These are phyloP conservation scores for Conus betulinus DNA, from an alignment of 1,140 invertebrate genomes.

Conservation along the genomic window DNA sequence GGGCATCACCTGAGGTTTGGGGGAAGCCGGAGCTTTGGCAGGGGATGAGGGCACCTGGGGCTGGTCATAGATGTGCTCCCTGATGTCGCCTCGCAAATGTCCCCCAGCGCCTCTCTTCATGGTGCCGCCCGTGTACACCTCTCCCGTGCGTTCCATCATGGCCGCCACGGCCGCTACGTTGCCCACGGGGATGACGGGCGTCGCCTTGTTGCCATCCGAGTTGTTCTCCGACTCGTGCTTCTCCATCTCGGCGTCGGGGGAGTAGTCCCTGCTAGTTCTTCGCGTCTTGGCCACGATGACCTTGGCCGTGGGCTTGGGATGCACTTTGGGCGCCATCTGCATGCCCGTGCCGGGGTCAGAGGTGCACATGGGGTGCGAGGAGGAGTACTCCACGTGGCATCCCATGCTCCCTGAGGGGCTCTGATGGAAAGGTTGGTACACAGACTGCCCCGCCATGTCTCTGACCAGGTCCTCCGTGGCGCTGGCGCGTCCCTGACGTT, in stretches of 20 bases:
- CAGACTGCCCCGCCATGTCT: constrained; percentile 76
- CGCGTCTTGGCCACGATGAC: constrained; percentile 81
- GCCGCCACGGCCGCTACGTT: constrained; percentile 22
- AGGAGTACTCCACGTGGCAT: background rate
- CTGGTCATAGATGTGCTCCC: constrained; percentile 69
- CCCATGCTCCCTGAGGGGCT: constrained; percentile 37
- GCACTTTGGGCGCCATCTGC: constrained; percentile 83
- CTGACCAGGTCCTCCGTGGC: constrained; percentile 39
- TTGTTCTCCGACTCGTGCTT: constrained; percentile 62
- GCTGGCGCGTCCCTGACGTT: constrained; percentile 51
- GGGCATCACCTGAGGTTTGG: constrained; percentile 47
- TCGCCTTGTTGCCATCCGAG: constrained; percentile 57
- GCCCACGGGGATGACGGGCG: background rate
- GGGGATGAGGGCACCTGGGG: constrained; percentile 51
- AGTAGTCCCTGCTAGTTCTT: constrained; percentile 62
- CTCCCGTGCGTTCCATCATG: constrained; percentile 23
- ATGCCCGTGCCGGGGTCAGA: constrained; percentile 30
- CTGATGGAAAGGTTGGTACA: constrained; percentile 82
- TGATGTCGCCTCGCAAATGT: constrained; percentile 32
- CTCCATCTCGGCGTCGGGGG: constrained; percentile 64
- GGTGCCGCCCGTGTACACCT: constrained; percentile 43
- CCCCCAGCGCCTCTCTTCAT: constrained; percentile 39
- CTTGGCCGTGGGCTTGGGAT: constrained; percentile 86
- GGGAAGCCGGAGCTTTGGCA: constrained; percentile 47
- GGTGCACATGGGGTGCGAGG: constrained; percentile 38